Base-by-base conservation (phyloP, 1,140 invertebrate genomes). In the Charaxes varanes region DNA sequence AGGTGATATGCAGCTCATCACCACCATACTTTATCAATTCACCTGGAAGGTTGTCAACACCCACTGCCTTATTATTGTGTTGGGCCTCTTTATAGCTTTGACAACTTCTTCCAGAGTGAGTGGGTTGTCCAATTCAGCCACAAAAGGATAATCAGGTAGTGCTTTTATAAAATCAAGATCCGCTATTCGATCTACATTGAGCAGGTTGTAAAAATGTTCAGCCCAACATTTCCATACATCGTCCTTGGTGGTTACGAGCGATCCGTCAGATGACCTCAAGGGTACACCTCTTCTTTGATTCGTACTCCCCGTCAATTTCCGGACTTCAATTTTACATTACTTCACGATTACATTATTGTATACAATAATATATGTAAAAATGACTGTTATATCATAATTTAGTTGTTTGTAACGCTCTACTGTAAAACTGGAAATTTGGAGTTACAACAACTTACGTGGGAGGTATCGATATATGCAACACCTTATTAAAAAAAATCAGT, bases 121-220 rank as follows among this genome's bases (percentile, higher is more conserved):
- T 14, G 16, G 16, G 8, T 16, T n/a, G 16, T 32, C 30, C 16
- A 32, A 8, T 16, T 32, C 16, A 10, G 30, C 11, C 15, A 8
- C 4, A 32, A 16, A 5, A 11, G 31, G 16, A 8, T 8, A 19
- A 3, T 6, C 3, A 6, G 6, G 21, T 22, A 22, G 6, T 8
- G 21, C 6, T 2, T 8, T 33, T 6, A 32, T 32, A 30, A 21
- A 6, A 10, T 18, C 5, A 13, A 37, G 14, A 37, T 49, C 16
- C n/a, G 28, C 28, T 8, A 19, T 6, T 32, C 40, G 27, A 27
- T 41, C 38, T 6, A 49, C 19, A 8, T 49, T 49, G 1, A 37
- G 34, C 10, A 42, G 10, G 10, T 1, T 33, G 14, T 38, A 37
- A 21, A 37, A 42, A 19, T 38, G 21, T 11, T 38, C 42, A 14